Percentiles rank a stretch among this genome's conserved stretches.
Conservation (phyloP, 2,888 invertebrate species). For the Pollenia griseotomentosa region DNA sequence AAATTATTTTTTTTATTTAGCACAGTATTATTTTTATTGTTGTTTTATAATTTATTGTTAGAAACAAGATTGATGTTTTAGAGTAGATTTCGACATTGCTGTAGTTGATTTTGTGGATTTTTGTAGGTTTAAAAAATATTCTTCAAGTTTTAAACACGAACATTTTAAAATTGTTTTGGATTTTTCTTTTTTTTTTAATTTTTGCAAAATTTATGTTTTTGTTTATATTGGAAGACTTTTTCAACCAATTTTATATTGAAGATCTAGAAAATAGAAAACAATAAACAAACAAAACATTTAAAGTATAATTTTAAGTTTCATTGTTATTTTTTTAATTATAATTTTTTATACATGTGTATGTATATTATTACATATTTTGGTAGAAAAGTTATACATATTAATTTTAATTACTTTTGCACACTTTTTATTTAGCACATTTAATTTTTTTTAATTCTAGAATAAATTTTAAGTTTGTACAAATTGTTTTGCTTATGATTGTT, state of each 20-base stretch:
- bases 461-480: slow-evolving; percentile 23
- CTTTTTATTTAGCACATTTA: slow-evolving; percentile 34
- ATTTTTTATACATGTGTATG: not conserved
- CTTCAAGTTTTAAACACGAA: slow-evolving; percentile 39
- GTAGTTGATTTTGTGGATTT: slow-evolving; percentile 27
- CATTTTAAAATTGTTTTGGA: slow-evolving; percentile 45
- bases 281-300: slow-evolving; percentile 13
- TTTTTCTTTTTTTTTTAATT: slow-evolving; percentile 7
- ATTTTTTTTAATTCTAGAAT: slow-evolving; percentile 23
- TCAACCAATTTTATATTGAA: slow-evolving; percentile 47
- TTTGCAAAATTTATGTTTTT: not conserved
- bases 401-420: slow-evolving; percentile 41
- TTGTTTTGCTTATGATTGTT: not conserved
- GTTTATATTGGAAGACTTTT: slow-evolving; percentile 66
- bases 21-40: slow-evolving; percentile 37
- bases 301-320: not conserved
- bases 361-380: slow-evolving; percentile 1
- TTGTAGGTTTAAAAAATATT: not conserved
- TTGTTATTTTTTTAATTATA: not conserved
- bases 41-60: slow-evolving; percentile 37
- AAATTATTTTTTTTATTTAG: slow-evolving; percentile 16
- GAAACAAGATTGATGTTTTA: slow-evolving; percentile 58
- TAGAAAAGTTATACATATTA: not conserved
- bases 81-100: slow-evolving; percentile 50
- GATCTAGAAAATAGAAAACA: slow-evolving; percentile 54